A percentile compares a stretch with the other conserved stretches of the same genome.
These are phyloP conservation scores for Ichneumoninae sp. DNA, from an alignment of 2,888 invertebrate genomes.

Conservation along the genomic window DNA sequence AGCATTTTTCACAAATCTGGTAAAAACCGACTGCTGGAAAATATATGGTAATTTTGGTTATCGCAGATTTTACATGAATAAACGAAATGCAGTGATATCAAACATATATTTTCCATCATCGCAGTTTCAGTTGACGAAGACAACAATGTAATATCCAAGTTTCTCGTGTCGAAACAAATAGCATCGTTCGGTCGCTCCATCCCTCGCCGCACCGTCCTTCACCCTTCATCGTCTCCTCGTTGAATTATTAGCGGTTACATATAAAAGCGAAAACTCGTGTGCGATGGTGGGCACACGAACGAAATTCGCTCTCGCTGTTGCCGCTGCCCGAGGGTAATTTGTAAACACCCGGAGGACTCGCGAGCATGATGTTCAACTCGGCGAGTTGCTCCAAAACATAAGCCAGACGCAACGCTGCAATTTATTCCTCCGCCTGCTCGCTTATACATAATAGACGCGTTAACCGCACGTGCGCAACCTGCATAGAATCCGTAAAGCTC, in stretches of 20 bases:
- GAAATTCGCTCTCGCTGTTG: conserved; percentile 28
- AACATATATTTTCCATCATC: too few species aligned
- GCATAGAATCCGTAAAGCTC: conserved; percentile 29
- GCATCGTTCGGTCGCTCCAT: neutral
- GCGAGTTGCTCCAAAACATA: conserved; percentile 33
- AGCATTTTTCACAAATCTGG: too few species aligned
- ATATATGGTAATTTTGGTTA: too few species aligned
- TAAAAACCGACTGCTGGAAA: too few species aligned
- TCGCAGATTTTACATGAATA: too few species aligned
- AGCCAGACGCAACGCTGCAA: conserved; percentile 32
- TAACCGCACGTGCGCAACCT: conserved; percentile 36
- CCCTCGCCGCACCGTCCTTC: neutral
- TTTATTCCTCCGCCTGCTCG: conserved; percentile 47
- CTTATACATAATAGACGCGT: conserved; percentile 45
- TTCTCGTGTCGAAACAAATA: neutral
- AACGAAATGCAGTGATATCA: too few species aligned
- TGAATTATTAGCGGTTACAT: conserved; percentile 21
- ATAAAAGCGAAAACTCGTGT: conserved; percentile 3
- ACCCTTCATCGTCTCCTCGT: neutral
- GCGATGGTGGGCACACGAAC: neutral
- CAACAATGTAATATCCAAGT: too few species aligned
- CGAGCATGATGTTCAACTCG: conserved; percentile 37
- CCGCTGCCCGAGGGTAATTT: conserved; percentile 40
- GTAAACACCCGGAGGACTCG: conserved; percentile 26
- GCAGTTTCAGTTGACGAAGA: too few species aligned